Evolutionary conservation across 92 coral and sea anemone genomes (phyloP), one percentile per base, ranked within the genome.

Genomic region (Zoanthus gigantus): DNA sequence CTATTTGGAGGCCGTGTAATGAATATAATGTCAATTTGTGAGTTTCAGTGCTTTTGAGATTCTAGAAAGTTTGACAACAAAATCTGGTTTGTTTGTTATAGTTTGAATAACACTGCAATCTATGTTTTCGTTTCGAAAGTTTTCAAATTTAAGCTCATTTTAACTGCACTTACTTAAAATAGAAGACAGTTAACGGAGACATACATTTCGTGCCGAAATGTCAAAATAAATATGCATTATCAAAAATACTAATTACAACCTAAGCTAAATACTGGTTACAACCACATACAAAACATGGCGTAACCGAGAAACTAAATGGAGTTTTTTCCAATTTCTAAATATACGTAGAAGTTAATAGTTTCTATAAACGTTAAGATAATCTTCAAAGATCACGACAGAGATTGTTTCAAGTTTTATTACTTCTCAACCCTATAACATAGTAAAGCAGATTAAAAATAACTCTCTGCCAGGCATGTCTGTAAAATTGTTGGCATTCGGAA

Each of bases 221-320:
- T 75, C 58, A 23, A 29, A 46, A 75, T 75, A 46, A 23, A 47
- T 48, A 47, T 75, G 61, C 79, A 48, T 48, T 44, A 75, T 53
- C 29, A 23, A 23, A 48, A 75, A 47, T 7, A 47, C 53, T 48
- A 44, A 48, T 75, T 75, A 75, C 30, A 44, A n/a, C 15, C 17
- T 6, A 12, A 29, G 8, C 12, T 1, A 4, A 5, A 11, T 72
- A 0, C 50, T 42, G 44, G n/a, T 16, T 16, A 17, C 4, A 74
- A 5, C 78, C 56, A 75, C 18, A 18, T 53, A 47, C 15, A 47
- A 73, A 48, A 11, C 7, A 75, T 47, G 17, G 12, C 54, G 54
- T 44, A 48, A n/a, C 79, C 79, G 6, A 75, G 61, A 18, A 75
- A 75, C 42, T 23, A 28, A 30, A 45, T 14, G 79, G 18, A 13